Conservation (phyloP, 2,888 invertebrate species). For the Polymixis flavicincta region DNA sequence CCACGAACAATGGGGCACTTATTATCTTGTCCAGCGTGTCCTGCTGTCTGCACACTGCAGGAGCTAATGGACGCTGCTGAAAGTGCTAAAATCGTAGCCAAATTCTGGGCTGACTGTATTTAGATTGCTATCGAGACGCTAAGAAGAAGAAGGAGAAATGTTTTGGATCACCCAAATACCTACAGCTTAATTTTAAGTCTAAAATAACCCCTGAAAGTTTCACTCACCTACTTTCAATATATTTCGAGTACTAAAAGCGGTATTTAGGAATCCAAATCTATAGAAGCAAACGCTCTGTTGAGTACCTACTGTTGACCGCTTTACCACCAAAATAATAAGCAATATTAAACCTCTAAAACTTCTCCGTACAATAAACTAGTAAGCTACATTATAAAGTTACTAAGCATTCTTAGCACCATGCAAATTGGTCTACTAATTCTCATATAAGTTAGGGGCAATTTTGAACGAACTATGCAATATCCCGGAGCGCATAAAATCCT, state of each 20-base stretch:
- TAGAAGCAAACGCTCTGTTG: neutral
- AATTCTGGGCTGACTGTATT: no score
- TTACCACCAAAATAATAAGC: neutral
- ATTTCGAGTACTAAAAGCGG: neutral
- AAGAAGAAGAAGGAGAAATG: no score
- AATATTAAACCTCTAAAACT: neutral
- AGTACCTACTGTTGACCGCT: no score
- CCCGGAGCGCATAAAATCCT: neutral
- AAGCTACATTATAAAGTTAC: neutral
- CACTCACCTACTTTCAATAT: neutral
- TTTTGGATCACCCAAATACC: neutral
- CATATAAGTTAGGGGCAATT: slow-evolving; percentile 34
- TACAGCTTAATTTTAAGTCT: neutral
- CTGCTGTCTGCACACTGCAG: no score
- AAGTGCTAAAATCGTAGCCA: no score
- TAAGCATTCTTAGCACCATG: slow-evolving; percentile 7
- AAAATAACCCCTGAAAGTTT: neutral
- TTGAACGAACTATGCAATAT: slow-evolving; percentile 16
- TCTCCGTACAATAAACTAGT: neutral
- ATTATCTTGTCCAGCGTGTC: no score
- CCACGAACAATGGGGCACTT: no score
- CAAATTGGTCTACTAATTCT: slow-evolving; percentile 24
- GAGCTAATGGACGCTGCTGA: no score
- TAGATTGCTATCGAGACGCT: no score
- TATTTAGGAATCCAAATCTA: no score